phyloP scores from a whole-genome alignment of 2,113 vertebrate genomes.

The Spea bombifrons region DNA sequence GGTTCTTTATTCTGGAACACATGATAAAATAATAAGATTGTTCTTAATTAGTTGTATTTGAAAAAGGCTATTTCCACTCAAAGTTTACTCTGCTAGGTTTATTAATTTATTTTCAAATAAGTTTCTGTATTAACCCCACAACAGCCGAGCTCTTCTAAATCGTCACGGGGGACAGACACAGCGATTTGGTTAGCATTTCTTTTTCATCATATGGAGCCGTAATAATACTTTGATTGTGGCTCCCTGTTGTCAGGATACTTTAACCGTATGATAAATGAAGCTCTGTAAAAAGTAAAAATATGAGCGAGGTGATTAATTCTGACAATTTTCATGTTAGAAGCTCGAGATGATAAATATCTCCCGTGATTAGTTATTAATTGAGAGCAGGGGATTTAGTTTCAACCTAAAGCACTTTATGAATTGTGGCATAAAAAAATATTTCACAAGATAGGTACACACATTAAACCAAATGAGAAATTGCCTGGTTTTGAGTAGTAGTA shows the following conservation, averaged over 20 bases:
- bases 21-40: too few species aligned
- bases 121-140: neutral
- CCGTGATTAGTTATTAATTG: constrained; percentile 80
- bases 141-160: constrained; percentile 11
- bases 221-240: constrained; percentile 55
- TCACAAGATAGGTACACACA: constrained; percentile 54
- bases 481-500: constrained; percentile 55
- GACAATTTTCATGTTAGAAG: constrained; percentile 75
- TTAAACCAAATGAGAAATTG: constrained; percentile 64
- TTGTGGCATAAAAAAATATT: constrained; percentile 68
- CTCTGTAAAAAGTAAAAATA: constrained; percentile 67
- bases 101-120: neutral
- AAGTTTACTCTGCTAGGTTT: constrained; percentile 1
- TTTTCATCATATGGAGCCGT: constrained; percentile 42
- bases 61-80: constrained; percentile 23
- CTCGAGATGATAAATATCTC: constrained; percentile 78
- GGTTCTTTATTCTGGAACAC: too few species aligned
- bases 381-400: constrained; percentile 71
- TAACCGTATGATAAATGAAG: constrained; percentile 68
- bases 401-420: constrained; percentile 72
- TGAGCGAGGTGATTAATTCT: constrained; percentile 78
- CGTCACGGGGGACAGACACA: constrained; percentile 19
- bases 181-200: constrained; percentile 26
- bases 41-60: constrained; percentile 10
- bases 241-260: constrained; percentile 63